A percentile compares a stretch with the other conserved stretches of the same genome.
Evolutionary conservation across 2,113 vertebrate species (phyloP).

Genomic region (Cynoglossus semilaevis): DNA sequence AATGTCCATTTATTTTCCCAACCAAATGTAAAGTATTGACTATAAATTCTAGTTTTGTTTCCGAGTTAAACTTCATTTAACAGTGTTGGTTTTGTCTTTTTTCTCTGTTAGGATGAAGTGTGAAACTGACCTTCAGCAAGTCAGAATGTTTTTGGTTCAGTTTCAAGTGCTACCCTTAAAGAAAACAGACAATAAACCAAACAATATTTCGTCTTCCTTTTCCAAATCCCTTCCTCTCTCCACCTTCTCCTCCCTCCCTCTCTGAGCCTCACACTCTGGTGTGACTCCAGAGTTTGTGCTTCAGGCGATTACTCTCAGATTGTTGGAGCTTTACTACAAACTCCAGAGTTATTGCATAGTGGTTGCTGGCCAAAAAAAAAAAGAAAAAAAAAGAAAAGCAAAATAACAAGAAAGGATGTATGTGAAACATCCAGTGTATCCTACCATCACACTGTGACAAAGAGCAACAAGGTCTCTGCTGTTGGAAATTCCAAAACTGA

Average conservation of each 20-base stretch:
- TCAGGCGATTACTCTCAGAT: constrained; percentile 52
- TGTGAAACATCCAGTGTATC: constrained; percentile 36
- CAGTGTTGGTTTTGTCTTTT: background rate
- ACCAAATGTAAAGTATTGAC: background rate
- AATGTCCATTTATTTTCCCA: too few species aligned
- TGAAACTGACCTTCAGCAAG: constrained; percentile 14
- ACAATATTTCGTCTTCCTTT: background rate
- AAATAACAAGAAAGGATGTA: constrained; percentile 20
- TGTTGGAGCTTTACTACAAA: constrained; percentile 46
- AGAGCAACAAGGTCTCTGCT: constrained; percentile 37
- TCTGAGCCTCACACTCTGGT: constrained; percentile 31
- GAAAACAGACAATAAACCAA: constrained; percentile 24
- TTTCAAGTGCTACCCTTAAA: constrained; percentile 1
- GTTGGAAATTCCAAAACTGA: constrained; percentile 50
- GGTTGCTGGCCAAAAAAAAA: constrained; percentile 20
- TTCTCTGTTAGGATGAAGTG: constrained; percentile 15
- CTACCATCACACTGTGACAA: constrained; percentile 53
- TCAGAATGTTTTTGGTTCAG: constrained; percentile 21
- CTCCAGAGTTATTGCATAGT: constrained; percentile 24
- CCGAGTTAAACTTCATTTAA: background rate
- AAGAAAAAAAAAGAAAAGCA: constrained; percentile 2
- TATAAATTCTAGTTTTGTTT: background rate
- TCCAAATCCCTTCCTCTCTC: constrained; percentile 11
- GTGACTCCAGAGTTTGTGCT: constrained; percentile 56
- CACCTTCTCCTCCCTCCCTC: background rate